Evolutionary conservation across 2,888 invertebrate species (phyloP).

Genomic region (Chironomus tentans): DNA sequence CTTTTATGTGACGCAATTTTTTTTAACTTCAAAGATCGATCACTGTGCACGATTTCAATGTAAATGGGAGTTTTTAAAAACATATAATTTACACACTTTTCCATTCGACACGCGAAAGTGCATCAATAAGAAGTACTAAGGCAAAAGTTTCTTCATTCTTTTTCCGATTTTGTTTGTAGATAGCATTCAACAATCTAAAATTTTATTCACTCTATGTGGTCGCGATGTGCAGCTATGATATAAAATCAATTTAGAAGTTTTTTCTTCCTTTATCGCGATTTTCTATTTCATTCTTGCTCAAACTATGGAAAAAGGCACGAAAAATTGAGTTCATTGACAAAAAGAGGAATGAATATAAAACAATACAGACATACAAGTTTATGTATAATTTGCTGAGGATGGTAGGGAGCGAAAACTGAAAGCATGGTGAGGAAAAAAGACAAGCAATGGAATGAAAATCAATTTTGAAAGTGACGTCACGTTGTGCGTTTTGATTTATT

Average conservation of each 20-base stretch:
- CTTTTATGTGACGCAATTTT: not conserved
- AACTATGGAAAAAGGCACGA: not conserved
- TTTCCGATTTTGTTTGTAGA: not conserved
- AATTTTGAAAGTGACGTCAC: not conserved
- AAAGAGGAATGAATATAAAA: not conserved
- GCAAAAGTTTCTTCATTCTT: not conserved
- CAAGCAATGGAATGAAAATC: not conserved
- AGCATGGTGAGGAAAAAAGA: not conserved
- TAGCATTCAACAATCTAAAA: conserved; percentile 13
- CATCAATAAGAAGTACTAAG: not conserved
- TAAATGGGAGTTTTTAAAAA: not conserved
- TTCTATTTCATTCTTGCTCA: no score
- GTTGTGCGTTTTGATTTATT: not conserved
- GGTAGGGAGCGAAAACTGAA: not conserved
- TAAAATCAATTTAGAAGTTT: conserved; percentile 21
- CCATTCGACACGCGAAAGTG: not conserved
- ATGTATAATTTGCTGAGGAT: not conserved
- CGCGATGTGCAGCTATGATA: conserved; percentile 1
- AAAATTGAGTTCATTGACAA: conserved; percentile 25
- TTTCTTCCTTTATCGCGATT: not conserved
- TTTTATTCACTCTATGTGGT: not conserved
- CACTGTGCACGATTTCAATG: not conserved
- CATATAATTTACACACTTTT: not conserved
- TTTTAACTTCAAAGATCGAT: not conserved
- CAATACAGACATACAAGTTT: not conserved